These are phyloP conservation scores for Phalangium opilio DNA, from an alignment of 2,888 invertebrate genomes.

Conservation along the genomic window DNA sequence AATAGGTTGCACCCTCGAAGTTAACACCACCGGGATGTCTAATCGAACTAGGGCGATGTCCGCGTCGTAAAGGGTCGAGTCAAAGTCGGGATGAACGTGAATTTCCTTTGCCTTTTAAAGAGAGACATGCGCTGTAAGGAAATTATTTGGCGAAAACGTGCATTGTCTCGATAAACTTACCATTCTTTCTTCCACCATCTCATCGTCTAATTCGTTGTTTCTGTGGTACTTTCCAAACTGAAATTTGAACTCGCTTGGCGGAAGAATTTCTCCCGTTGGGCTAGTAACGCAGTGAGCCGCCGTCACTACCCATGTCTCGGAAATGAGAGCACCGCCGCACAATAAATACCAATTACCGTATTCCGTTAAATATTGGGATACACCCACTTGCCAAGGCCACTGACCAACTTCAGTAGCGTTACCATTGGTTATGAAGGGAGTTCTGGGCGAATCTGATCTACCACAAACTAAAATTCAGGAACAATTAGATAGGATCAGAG, in stretches of 20 bases:
- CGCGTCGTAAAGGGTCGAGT: slow-evolving; percentile 17
- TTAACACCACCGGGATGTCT: slow-evolving; percentile 16
- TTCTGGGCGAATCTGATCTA: slow-evolving; percentile 17
- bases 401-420: slow-evolving; percentile 19
- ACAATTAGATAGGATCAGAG: slow-evolving; percentile 1
- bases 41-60: slow-evolving; percentile 21
- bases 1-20: slow-evolving; percentile 18
- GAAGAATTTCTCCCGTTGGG: slow-evolving; percentile 7
- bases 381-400: slow-evolving; percentile 22
- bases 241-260: slow-evolving; percentile 15
- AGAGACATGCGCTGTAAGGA: too few relatives aligned
- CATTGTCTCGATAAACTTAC: slow-evolving; percentile 11
- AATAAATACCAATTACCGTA: slow-evolving; percentile 14
- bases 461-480: slow-evolving; percentile 18
- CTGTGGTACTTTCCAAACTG: slow-evolving; percentile 21
- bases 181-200: slow-evolving; percentile 16
- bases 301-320: slow-evolving; percentile 19
- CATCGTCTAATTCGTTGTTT: slow-evolving; percentile 18
- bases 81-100: slow-evolving; percentile 19
- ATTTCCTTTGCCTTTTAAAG: slow-evolving; percentile 15
- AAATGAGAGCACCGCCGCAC: slow-evolving; percentile 19
- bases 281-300: slow-evolving; percentile 22
- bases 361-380: slow-evolving; percentile 13
- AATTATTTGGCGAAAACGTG: too few relatives aligned
- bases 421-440: slow-evolving; percentile 21